Evolutionary conservation across 2,797 vertebrate species (phyloP).

Genomic region (Adelosebastes latens): DNA sequence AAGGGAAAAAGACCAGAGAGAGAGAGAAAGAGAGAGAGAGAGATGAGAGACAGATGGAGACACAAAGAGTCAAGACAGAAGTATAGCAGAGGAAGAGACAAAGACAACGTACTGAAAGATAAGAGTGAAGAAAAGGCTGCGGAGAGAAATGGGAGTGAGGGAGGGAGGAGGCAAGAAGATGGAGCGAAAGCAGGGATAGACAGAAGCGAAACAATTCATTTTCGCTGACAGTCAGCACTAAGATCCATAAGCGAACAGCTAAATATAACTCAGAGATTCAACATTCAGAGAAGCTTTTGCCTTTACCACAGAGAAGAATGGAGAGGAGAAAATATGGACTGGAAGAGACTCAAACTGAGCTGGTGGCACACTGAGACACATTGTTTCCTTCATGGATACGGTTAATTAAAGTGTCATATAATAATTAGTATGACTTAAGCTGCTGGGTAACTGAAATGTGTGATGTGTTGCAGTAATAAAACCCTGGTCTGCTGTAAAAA

Average conservation of each 20-base stretch:
- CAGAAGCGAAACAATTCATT: constrained; percentile 80
- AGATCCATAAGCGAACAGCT: constrained; percentile 79
- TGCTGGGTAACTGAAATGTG: constrained; percentile 28
- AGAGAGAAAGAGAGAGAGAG: constrained; percentile 11
- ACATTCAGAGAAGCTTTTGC: constrained; percentile 63
- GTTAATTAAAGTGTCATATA: constrained; percentile 67
- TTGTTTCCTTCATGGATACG: constrained; percentile 47
- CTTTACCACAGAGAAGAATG: constrained; percentile 50
- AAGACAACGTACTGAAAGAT: constrained; percentile 63
- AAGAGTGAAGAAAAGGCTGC: constrained; percentile 62
- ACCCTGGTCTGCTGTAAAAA: constrained; percentile 29
- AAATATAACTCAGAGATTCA: constrained; percentile 81
- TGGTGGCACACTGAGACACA: constrained; percentile 31
- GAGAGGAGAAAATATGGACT: constrained; percentile 50
- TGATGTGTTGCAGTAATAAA: constrained; percentile 54
- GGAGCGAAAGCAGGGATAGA: constrained; percentile 73
- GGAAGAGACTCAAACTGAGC: constrained; percentile 34
- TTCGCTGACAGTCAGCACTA: constrained; percentile 81
- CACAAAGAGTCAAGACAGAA: constrained; percentile 41
- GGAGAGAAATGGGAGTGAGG: constrained; percentile 59
- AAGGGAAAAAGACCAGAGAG: constrained; percentile 36
- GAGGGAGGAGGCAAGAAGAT: constrained; percentile 62
- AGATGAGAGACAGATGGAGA: constrained; percentile 61
- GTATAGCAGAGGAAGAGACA: constrained; percentile 42
- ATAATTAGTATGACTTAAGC: constrained; percentile 53